phyloP scores from a whole-genome alignment of 2,888 invertebrate genomes.

The Eristalis arbustorum region DNA sequence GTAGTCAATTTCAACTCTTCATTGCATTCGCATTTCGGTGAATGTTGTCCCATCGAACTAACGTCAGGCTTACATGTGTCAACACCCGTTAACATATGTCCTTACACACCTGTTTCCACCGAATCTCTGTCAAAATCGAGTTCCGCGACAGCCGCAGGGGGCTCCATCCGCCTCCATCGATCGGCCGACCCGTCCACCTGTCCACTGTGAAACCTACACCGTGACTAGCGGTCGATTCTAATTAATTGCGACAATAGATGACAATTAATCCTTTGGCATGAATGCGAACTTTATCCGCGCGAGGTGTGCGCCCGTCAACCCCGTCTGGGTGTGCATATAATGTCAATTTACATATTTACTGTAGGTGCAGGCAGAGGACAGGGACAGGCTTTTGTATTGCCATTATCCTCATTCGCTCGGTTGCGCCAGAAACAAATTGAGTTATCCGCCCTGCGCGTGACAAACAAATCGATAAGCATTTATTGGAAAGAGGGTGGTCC shows the following conservation, averaged over 20 bases:
- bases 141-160: too few species aligned
- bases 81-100: neutral
- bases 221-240: neutral
- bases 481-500: neutral
- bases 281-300: neutral
- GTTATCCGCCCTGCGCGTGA: slow-evolving; percentile 24
- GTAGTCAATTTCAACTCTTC: too few species aligned
- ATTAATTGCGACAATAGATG: slow-evolving; percentile 2
- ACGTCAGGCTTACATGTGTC: neutral
- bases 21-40: neutral
- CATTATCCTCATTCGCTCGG: slow-evolving; percentile 12
- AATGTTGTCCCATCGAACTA: neutral
- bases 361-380: neutral
- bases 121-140: neutral
- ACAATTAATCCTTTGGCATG: slow-evolving; percentile 4
- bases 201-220: neutral
- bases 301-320: neutral
- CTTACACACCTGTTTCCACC: neutral
- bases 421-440: slow-evolving; percentile 30
- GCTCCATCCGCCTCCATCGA: neutral
- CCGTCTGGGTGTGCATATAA: neutral
- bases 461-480: slow-evolving; percentile 20
- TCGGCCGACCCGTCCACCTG: neutral
- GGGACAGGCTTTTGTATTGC: neutral
- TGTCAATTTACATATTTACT: slow-evolving; percentile 9